Base-by-base conservation (phyloP, 1,140 invertebrate genomes). In the Carcinoscorpius rotundicauda region DNA sequence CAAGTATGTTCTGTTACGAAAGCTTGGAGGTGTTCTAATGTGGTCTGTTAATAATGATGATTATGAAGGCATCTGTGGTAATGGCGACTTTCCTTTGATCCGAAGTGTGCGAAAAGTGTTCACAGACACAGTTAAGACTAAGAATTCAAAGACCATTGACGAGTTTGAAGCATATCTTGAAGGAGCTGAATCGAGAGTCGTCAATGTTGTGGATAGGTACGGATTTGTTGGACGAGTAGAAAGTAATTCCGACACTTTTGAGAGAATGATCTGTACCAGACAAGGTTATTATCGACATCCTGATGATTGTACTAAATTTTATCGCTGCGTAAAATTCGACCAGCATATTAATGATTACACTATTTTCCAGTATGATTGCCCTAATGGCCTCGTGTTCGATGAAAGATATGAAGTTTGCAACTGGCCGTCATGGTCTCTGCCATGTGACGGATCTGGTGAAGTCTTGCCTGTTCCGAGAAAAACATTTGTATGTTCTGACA, bases 331-430 rank as follows among this genome's bases (percentile, higher is more conserved):
- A 0, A 88, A 88, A 75, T 88, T 88, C 72, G 82, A 89, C 74
- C 86, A 89, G 75, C 81, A 81, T 57, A 78, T 82, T 0, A 83
- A 86, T 49, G 85, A 88, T 62, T 89, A 83, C 74, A 87, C 85
- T 3, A 85, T 89, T 3, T 90, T 90, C 72, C 86, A 90, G 73
- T 91, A 89, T 72, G 86, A 88, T 72, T 91, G 89, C 77, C 88
- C 88, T 0, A 81, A 82, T 65, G 88, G 87, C n/a, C 74, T 90
- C 11, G 85, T 86, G 3, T 91, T 90, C 72, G 88, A 91, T 73
- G 85, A 87, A 64, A 61, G 76, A 81, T 69, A 66, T 58, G 63
- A 71, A 4, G 86, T 90, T 57, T 91, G 89, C 71, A 87, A 88
- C 6, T 90, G 88, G 88, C 88, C 88, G 8, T 81, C 86, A 0